Evolutionary conservation across 2,797 vertebrate genomes (phyloP), one percentile per base, ranked within the genome.

Genomic region (Coregonus sp.): DNA sequence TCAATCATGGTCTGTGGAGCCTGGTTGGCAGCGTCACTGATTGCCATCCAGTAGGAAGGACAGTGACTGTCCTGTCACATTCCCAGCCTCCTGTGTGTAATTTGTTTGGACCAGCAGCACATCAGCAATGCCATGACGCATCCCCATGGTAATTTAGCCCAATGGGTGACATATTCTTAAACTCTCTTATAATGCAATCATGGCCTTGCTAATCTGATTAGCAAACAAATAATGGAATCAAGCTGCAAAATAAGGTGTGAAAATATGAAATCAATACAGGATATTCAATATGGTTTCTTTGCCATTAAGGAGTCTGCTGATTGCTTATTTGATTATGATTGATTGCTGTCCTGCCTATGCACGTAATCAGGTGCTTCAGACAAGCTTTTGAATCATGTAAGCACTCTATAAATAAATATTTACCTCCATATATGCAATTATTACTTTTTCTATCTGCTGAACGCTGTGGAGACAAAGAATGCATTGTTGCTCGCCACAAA

Each of bases 401-500:
- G 20, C 59, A 63, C 59, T 63, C 59, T 29, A 20, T 29, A 63
- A 7, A 63, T 20, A 20, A 29, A 63, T 63, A 63, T 63, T 63
- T 63, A 63, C 59, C 59, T 63, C 59, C 25, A 3, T 25, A 1
- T 63, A 63, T 63, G 59, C 59, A 63, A 63, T 29, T 63, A 20
- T 29, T 29, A 25, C 59, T 25, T 63, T 63, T 63, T 29, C 59
- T 25, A 20, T 63, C 59, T 9, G 59, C 20, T 63, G 59, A 63
- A 11, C 20, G 59, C 59, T 3, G 59, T 29, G 59, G 20, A 63
- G 20, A 63, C 25, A 63, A 63, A 29, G 20, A 63, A 29, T 63
- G 37, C 66, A 70, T 76, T 70, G 75, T 76, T 25, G 67, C 54
- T 68, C n/a, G 15, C 5, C 59, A 31, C 59, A 11, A 63, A 63